Base-by-base conservation (phyloP, 2,113 vertebrate genomes). In the Cettia cetti region DNA sequence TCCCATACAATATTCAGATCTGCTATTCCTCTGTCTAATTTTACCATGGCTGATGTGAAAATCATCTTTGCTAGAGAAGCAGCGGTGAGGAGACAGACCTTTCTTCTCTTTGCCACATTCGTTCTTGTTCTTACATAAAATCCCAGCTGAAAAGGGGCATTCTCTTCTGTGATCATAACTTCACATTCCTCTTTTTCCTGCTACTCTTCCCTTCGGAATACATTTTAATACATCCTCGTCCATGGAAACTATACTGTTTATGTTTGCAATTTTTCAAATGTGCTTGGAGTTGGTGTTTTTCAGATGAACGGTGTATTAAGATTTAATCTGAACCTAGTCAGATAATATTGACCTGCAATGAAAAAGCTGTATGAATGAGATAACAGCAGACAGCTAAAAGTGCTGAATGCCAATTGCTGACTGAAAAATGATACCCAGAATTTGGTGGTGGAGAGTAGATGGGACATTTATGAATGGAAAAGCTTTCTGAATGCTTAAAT, bases 281-380 rank as follows among this genome's bases (percentile, higher is more conserved):
- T 90, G 85, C 80, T 90, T 94, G 80, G 86, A 92, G 80, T 83
- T 91, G 85, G 82, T 65, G 60, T 93, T 95, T 94, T 95, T 82
- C 64, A 92, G 72, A 63, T 84, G 90, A 92, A 63, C 6, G 2
- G 65, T 92, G 35, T 96, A 94, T 96, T 93, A 89, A 96, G 94
- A 93, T 93, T 95, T 96, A 94, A 96, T 94, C 94, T 96, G 82
- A 92, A 75, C 86, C 72, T 45, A 82, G 92, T 96, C 93, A 93
- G 93, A 88, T 96, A 96, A 83, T 95, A 94, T 89, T 96, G 95
- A 96, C 93, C 92, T 78, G 68, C 64, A 90, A 71, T 92, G 94
- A 95, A 95, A 95, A 96, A 95, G 72, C 87, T 90, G 86, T 81
- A 93, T 92, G 90, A 97, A 91, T 80, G 94, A 94, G 92, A 92